A percentile compares a stretch with the other conserved stretches of the same genome.
phyloP scores from a whole-genome alignment of 2,888 invertebrate species.

The Mimachlamys varia region DNA sequence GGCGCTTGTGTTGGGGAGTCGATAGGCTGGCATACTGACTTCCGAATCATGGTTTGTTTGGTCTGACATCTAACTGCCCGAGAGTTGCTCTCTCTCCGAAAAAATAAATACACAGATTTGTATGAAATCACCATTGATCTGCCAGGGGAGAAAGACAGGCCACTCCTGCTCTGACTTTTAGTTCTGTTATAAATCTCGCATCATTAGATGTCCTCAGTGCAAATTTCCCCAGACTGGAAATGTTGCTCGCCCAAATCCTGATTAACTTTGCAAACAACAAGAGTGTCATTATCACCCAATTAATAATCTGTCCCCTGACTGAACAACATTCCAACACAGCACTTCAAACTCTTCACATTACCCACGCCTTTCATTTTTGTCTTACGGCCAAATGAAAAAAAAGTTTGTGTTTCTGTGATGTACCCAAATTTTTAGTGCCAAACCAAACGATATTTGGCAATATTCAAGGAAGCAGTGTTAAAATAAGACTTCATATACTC shows the following conservation, averaged over 20 bases:
- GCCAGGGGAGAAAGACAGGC: background rate
- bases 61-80: background rate
- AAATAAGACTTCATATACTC: too few relatives aligned
- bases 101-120: background rate
- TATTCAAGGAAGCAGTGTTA: too few relatives aligned
- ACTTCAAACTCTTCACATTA: too few relatives aligned
- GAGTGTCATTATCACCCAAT: background rate
- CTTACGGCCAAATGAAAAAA: too few relatives aligned
- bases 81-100: background rate
- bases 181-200: background rate
- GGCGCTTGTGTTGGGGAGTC: background rate
- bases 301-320: too few relatives aligned
- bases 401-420: too few relatives aligned
- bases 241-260: background rate
- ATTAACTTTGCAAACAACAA: background rate
- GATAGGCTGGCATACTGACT: background rate
- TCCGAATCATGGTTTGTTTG: background rate
- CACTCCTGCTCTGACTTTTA: background rate
- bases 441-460: too few relatives aligned
- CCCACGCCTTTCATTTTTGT: too few relatives aligned
- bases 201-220: background rate
- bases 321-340: too few relatives aligned
- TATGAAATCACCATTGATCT: background rate
- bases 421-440: too few relatives aligned
- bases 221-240: background rate